Evolutionary conservation across 2,888 invertebrate species (phyloP).

Genomic region (Hermaeophaga mercurialis): DNA sequence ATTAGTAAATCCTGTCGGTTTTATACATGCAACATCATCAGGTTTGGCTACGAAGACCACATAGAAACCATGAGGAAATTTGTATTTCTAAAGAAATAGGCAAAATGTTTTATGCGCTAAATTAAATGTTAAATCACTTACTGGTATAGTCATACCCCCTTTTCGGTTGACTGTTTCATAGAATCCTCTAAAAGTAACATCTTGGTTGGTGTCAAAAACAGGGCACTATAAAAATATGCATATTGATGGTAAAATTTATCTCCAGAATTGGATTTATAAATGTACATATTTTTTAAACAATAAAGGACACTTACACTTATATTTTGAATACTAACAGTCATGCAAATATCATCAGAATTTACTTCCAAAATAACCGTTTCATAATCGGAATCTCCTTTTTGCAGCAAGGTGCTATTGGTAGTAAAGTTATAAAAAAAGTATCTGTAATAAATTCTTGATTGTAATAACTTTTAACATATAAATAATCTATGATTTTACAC

Average conservation of each 20-base stretch:
- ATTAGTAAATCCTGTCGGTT: conserved; percentile 8
- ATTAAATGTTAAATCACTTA: conserved; percentile 58
- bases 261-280: too few relatives aligned
- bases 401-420: conserved; percentile 27
- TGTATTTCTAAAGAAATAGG: conserved; percentile 65
- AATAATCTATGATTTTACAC: too few relatives aligned
- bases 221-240: conserved; percentile 70
- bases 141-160: conserved; percentile 80
- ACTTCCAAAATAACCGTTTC: conserved; percentile 66
- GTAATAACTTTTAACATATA: too few relatives aligned
- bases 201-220: conserved; percentile 80
- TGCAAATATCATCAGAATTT: conserved; percentile 70
- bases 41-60: conserved; percentile 78
- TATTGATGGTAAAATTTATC: conserved; percentile 17
- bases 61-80: conserved; percentile 76
- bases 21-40: conserved; percentile 66
- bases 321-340: conserved; percentile 79
- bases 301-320: conserved; percentile 64
- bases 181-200: conserved; percentile 77
- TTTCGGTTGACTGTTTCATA: conserved; percentile 77
- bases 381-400: conserved; percentile 42
- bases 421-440: conserved; percentile 64
- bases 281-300: too few relatives aligned
- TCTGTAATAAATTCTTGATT: conserved; percentile 56
- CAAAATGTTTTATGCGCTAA: background rate